These are phyloP conservation scores for Siderastrea radians DNA, from an alignment of 92 coral and sea anemone species.

Conservation along the genomic window DNA sequence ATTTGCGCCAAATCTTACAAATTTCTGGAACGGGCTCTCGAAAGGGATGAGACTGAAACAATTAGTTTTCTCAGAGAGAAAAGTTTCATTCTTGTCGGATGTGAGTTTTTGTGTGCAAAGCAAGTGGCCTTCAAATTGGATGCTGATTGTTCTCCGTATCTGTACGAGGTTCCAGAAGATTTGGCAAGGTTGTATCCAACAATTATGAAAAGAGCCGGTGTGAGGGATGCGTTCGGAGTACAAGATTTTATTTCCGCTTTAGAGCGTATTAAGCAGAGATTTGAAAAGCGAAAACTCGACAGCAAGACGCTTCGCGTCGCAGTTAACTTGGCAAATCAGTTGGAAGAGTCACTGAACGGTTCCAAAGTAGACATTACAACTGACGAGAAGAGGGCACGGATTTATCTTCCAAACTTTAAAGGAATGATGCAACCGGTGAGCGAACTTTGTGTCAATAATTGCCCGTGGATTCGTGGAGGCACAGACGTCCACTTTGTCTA, in stretches of 20 bases:
- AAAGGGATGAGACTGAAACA: slow-evolving; percentile 36
- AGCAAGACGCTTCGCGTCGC: neutral
- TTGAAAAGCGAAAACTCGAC: slow-evolving; percentile 34
- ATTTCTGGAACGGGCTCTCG: slow-evolving; percentile 39
- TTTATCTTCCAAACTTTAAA: slow-evolving; percentile 70
- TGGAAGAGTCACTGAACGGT: neutral
- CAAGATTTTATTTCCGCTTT: slow-evolving; percentile 54
- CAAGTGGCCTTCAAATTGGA: slow-evolving; percentile 55
- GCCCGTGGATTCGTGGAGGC: slow-evolving; percentile 67
- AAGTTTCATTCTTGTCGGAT: slow-evolving; percentile 42
- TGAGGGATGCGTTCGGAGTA: slow-evolving; percentile 46
- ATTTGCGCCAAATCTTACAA: slow-evolving; percentile 56
- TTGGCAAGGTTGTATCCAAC: slow-evolving; percentile 5
- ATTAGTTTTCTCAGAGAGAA: slow-evolving; percentile 21
- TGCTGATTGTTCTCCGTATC: slow-evolving; percentile 62
- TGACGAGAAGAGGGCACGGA: neutral
- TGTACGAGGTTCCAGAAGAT: slow-evolving; percentile 46
- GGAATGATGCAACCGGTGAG: slow-evolving; percentile 40
- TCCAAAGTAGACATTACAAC: neutral
- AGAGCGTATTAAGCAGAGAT: slow-evolving; percentile 12
- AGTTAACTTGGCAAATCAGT: slow-evolving; percentile 22
- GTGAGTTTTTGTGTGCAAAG: slow-evolving; percentile 42
- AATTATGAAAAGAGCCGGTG: slow-evolving; percentile 43
- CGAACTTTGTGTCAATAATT: slow-evolving; percentile 72
- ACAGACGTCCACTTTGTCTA: slow-evolving; percentile 47